Conservation (phyloP, 2,113 vertebrate genomes). For the Galeopterus variegatus region DNA sequence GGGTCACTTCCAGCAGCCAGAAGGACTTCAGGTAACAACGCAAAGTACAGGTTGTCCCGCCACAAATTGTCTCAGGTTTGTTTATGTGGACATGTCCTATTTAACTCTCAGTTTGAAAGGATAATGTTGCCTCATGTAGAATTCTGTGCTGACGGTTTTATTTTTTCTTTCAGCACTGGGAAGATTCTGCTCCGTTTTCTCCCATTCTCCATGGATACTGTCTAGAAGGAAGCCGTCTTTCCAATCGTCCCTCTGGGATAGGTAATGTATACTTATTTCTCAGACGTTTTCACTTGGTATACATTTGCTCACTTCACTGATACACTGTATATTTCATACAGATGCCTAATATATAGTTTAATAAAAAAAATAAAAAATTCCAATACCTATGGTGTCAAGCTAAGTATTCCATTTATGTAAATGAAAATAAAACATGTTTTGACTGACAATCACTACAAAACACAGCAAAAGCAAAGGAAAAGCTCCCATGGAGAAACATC, state of each 20-base stretch:
- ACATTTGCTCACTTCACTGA: neutral
- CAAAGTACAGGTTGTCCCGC: neutral
- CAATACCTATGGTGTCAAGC: neutral
- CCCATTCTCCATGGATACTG: neutral
- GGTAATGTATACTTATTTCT: neutral
- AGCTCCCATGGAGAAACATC: neutral
- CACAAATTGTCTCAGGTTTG: neutral
- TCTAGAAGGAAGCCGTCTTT: neutral
- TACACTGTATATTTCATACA: constrained; percentile 27
- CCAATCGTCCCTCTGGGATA: neutral
- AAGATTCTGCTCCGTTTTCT: neutral
- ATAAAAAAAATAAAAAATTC: neutral
- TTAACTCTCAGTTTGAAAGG: neutral
- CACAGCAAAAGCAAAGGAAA: neutral
- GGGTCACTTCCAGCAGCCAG: too few species aligned
- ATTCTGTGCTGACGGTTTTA: neutral
- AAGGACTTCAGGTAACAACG: neutral
- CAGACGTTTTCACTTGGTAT: neutral
- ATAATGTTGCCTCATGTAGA: constrained; percentile 13
- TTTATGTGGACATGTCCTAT: neutral
- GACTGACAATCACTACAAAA: neutral
- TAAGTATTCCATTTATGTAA: neutral
- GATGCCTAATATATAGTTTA: neutral
- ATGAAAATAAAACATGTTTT: constrained; percentile 18
- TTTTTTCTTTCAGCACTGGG: neutral